Conservation (phyloP, 2,888 invertebrate genomes). For the Amphipyra tragopoginis region DNA sequence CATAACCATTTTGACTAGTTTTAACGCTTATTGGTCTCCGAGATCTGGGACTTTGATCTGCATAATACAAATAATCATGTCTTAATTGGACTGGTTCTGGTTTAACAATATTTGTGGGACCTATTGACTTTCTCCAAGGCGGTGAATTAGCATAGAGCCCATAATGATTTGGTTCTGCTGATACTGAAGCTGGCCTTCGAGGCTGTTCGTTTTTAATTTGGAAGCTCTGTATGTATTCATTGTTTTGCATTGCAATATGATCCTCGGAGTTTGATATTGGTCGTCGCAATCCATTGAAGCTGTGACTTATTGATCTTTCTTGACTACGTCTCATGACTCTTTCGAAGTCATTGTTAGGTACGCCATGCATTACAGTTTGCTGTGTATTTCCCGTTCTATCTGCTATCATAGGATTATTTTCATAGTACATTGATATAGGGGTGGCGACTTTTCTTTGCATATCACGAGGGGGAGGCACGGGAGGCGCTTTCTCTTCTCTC, state of each 20-base stretch:
- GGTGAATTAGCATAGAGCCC: slow-evolving; percentile 81
- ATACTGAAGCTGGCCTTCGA: slow-evolving; percentile 85
- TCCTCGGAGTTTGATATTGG: slow-evolving; percentile 88
- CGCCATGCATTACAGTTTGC: slow-evolving; percentile 78
- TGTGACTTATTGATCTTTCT: slow-evolving; percentile 82
- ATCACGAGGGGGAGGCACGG: slow-evolving; percentile 95
- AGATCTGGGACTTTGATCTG: slow-evolving; percentile 93
- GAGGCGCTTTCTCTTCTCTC: slow-evolving; percentile 90
- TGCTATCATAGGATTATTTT: slow-evolving; percentile 76
- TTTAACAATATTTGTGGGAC: slow-evolving; percentile 74
- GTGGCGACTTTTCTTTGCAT: slow-evolving; percentile 91
- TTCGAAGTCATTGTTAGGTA: slow-evolving; percentile 86
- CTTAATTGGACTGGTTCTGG: slow-evolving; percentile 81
- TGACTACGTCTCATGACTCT: slow-evolving; percentile 87
- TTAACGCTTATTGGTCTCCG: slow-evolving; percentile 93
- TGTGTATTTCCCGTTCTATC: slow-evolving; percentile 73
- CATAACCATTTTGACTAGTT: slow-evolving; percentile 81
- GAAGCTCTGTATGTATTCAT: slow-evolving; percentile 78
- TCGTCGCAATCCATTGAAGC: slow-evolving; percentile 83
- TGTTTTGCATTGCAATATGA: slow-evolving; percentile 88
- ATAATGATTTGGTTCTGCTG: slow-evolving; percentile 87
- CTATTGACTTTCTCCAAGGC: slow-evolving; percentile 80
- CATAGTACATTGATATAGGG: slow-evolving; percentile 87
- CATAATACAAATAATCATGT: slow-evolving; percentile 91
- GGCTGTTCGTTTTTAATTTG: slow-evolving; percentile 81